Base-by-base conservation (phyloP, 2,797 vertebrate genomes). In the Carcharodon carcharias region DNA sequence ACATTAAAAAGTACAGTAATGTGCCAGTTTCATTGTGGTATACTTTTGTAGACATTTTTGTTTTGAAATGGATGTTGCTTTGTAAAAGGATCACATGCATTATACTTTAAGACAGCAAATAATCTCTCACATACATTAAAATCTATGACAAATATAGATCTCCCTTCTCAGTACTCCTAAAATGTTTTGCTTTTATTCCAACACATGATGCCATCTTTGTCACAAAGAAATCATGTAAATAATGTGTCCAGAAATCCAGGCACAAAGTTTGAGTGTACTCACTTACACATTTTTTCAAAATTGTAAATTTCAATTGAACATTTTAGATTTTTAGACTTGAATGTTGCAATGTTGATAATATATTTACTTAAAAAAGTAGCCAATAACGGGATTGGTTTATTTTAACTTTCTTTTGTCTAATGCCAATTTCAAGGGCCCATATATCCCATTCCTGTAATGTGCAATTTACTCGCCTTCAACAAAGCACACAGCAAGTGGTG, bases 161-260 rank as follows among this genome's bases (percentile, higher is more conserved):
- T 95, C 50, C 16, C 94, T 71, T 56, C 26, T 92, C 71, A n/a
- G 94, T 95, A 35, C 69, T 56, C 94, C 8, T 56, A 73, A 95
- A 95, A 69, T 28, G 5, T 21, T 69, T 95, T n/a, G 35, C 35
- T 77, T 77, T 35, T 73, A 71, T 50, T 45, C 40, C 35, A 35
- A 73, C 45, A 54, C 65, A 95, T 54, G 23, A 35, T 71, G 8
- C 28, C 4, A 56, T 54, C 69, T 56, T 35, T 77, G 26, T 28
- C 28, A 56, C 11, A 0, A 56, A 54, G 14, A 95, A 95, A 56
- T 50, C 45, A 71, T 12, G 16, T 45, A 26, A 23, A 16, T 95
- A 45, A 95, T 0, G 12, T 23, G 16, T 18, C 50, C 69, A 73
- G 12, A 28, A 50, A 95, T 35, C 45, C 23, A 93, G 31, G 35